Evolutionary conservation across 1,140 invertebrate species (phyloP), one percentile per base, ranked within the genome.

Genomic region (Zaprionus davidi): DNA sequence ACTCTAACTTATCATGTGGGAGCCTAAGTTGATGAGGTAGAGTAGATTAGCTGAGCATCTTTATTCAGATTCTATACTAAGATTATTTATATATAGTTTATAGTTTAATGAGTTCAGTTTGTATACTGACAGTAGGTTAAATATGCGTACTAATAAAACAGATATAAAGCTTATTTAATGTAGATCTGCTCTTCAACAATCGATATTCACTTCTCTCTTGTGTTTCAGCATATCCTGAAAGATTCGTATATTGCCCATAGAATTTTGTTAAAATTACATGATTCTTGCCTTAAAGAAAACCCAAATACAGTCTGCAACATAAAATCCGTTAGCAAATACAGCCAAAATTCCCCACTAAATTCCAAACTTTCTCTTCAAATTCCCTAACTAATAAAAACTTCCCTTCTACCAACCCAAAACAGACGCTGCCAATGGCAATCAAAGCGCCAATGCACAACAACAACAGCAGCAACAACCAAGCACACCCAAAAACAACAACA

Each of bases 381-480:
- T 1, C 13, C 6, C 0, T 2, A 46, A 17, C 7, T 46, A 46
- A 51, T 22, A 24, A 51, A 51, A 24, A 2, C 46, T 26, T 56
- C 12, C 6, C 2, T 7, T 26, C 15, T 17, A 9, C 24, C 24
- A 3, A 55, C 1, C 6, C 5, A 51, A 12, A 44, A 60, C 55
- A 60, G 71, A 90, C 13, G 76, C 78, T 1, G 67, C 55, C 20
- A 82, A 71, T 56, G 74, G 78, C 53, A 81, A 84, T 17, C 56
- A 53, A 78, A 26, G 69, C 76, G 75, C 71, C 31, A 66, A 53
- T 46, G 20, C 49, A 44, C 49, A 81, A 81, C 63, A 55, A 56
- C 38, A 70, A 53, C 17, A 83, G 59, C 63, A 86, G 73, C 76
- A 83, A 80, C 76, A 38, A 55, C 28, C 12, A 80, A 78, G 60